Evolutionary conservation across 2,113 vertebrate species (phyloP).

Genomic region (Thalassoma bifasciatum): DNA sequence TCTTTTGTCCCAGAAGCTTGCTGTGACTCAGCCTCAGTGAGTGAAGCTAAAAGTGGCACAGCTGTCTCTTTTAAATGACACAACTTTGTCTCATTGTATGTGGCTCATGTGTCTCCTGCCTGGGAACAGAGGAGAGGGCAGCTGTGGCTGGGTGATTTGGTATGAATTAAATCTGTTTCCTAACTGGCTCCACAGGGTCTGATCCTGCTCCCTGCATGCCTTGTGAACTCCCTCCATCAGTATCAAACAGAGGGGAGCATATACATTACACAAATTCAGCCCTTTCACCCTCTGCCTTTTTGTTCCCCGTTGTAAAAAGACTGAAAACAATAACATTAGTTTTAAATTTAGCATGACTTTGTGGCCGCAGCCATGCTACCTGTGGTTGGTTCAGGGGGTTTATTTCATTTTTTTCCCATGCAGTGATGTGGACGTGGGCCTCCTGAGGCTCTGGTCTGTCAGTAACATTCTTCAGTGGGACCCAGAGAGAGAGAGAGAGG

Average conservation of each 20-base stretch:
- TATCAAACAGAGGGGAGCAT: slow-evolving; percentile 25
- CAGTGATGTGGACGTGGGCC: slow-evolving; percentile 50
- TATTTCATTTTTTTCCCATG: slow-evolving; percentile 78
- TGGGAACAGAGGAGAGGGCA: slow-evolving; percentile 69
- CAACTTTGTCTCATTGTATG: slow-evolving; percentile 74
- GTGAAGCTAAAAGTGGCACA: slow-evolving; percentile 73
- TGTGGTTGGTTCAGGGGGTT: slow-evolving; percentile 59
- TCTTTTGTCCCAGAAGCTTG: slow-evolving; percentile 61
- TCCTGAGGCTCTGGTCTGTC: slow-evolving; percentile 62
- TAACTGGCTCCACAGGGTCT: slow-evolving; percentile 77
- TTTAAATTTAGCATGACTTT: slow-evolving; percentile 64
- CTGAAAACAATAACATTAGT: slow-evolving; percentile 56
- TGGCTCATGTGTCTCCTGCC: slow-evolving; percentile 64
- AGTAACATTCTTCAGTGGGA: slow-evolving; percentile 60
- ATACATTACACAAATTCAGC: slow-evolving; percentile 57
- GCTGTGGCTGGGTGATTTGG: slow-evolving; percentile 76
- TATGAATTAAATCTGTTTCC: slow-evolving; percentile 79
- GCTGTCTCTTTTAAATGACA: slow-evolving; percentile 73
- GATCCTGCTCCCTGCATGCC: slow-evolving; percentile 58
- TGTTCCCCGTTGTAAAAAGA: slow-evolving; percentile 37
- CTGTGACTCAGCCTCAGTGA: slow-evolving; percentile 75
- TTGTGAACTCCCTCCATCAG: slow-evolving; percentile 48
- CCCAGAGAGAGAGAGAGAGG: slow-evolving; percentile 46
- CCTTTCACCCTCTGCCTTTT: slow-evolving; percentile 14
- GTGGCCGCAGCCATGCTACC: slow-evolving; percentile 58